These are phyloP conservation scores for Drosophila borborema DNA, from an alignment of 2,888 invertebrate genomes.

Conservation along the genomic window DNA sequence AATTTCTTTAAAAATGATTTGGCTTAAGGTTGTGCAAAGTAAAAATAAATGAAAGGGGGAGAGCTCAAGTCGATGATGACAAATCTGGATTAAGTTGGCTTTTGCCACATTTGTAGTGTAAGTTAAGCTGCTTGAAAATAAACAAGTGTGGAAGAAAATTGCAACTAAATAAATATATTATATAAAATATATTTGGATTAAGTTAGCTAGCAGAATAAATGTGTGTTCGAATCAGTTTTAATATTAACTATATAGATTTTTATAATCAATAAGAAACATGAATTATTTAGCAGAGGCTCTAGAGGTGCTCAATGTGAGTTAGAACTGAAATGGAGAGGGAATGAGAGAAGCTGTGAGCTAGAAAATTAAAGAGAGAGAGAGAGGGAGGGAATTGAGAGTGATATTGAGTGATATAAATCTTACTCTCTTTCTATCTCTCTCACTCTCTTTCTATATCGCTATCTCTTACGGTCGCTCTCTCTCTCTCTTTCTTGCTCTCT, in stretches of 20 bases:
- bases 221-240: too few relatives aligned
- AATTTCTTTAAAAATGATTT: constrained; percentile 3
- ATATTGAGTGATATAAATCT: too few relatives aligned
- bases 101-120: not conserved
- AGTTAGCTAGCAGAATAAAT: too few relatives aligned
- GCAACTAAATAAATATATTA: too few relatives aligned
- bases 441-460: too few relatives aligned
- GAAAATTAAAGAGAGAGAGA: not conserved
- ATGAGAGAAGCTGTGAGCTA: not conserved
- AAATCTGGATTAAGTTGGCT: not conserved
- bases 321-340: not conserved
- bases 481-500: too few relatives aligned
- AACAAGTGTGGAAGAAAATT: not conserved
- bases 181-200: too few relatives aligned
- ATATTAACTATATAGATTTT: too few relatives aligned
- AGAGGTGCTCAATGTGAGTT: too few relatives aligned
- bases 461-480: too few relatives aligned
- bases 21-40: not conserved
- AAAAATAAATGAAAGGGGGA: too few relatives aligned
- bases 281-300: not conserved
- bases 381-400: not conserved
- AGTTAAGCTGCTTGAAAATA: not conserved
- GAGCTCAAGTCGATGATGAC: not conserved
- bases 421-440: too few relatives aligned
- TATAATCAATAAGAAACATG: not conserved